Base-by-base conservation (phyloP, 2,113 vertebrate species). In the Thryonomys swinderianus region DNA sequence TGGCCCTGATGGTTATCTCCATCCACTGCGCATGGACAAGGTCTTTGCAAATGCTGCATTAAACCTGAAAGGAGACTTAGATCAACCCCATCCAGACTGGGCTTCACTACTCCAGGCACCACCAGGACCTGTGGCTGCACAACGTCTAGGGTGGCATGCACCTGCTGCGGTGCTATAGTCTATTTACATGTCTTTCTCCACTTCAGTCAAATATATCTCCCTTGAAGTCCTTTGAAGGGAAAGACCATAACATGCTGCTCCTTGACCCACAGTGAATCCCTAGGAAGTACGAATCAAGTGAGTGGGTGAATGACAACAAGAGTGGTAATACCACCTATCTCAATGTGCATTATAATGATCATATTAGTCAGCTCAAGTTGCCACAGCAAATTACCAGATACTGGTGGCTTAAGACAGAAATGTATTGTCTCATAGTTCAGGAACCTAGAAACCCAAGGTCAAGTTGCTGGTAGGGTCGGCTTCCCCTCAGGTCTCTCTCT, bases 81-180 rank as follows among this genome's bases (percentile, higher is more conserved):
- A 13, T 5, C 1, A 45, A 45, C 30, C 27, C 32, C 7, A 13
- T 64, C 53, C 34, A 53, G 48, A 48, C 25, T 16, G 27, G 30
- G 32, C 59, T 73, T 80, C 14, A 9, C 34, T 62, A 30, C 23
- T 18, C 10, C 69, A 11, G 13, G 78, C 27, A 42, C 30, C 40
- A 23, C 10, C 12, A 9, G 32, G 48, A 18, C 42, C 21, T 4
- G 18, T 21, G n/a, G 10, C 21, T 14, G 13, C 55, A 73, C 7
- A 7, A 8, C 67, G 17, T 21, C 32, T 37, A 25, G 10, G 1
- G 3, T 37, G 73, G 25, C 17, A 10, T 4, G 12, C 3, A 2
- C 8, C 25, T 25, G 2, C 3, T 55, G 12, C 23, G 4, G 20
- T 61, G 48, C 25, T 27, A 27, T 10, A 25, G 17, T 48, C 42